Evolutionary conservation across 2,888 invertebrate genomes (phyloP).

Genomic region (Desoria tigrina): DNA sequence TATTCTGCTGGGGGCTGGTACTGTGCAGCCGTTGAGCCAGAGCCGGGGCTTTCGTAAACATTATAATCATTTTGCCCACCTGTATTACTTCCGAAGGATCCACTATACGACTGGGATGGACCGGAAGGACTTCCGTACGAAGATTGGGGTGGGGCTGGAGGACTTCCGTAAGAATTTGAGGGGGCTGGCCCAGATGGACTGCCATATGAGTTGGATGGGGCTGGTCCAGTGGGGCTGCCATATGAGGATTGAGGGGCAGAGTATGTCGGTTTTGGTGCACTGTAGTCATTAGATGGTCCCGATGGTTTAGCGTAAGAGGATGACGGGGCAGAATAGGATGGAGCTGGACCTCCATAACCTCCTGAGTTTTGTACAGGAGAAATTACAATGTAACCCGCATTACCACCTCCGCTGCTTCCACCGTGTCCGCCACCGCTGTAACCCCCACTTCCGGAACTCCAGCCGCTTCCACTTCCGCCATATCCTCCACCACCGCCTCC

Average conservation of each 20-base stretch:
- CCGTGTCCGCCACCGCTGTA: slow-evolving; percentile 10
- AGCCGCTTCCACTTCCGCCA: slow-evolving; percentile 20
- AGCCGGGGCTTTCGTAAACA: slow-evolving; percentile 24
- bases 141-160: slow-evolving; percentile 17
- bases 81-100: slow-evolving; percentile 22
- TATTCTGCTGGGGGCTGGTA: slow-evolving; percentile 47
- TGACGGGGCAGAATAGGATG: slow-evolving; percentile 31
- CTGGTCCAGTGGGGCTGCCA: slow-evolving; percentile 12
- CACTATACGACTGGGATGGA: slow-evolving; percentile 5
- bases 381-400: slow-evolving; percentile 49
- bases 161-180: slow-evolving; percentile 24
- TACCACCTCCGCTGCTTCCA: slow-evolving; percentile 16
- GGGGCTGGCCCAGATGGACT: slow-evolving; percentile 15
- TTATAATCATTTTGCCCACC: slow-evolving; percentile 35
- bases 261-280: slow-evolving; percentile 25
- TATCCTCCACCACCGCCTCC: slow-evolving; percentile 29
- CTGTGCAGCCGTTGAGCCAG: slow-evolving; percentile 45
- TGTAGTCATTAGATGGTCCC: slow-evolving; percentile 27
- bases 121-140: slow-evolving; percentile 5
- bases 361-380: slow-evolving; percentile 38
- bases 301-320: slow-evolving; percentile 30
- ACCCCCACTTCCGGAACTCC: slow-evolving; percentile 20
- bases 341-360: slow-evolving; percentile 31
- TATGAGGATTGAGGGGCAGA: slow-evolving; percentile 22
- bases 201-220: slow-evolving; percentile 26